A percentile compares a stretch with the other conserved stretches of the same genome.
Evolutionary conservation across 2,797 vertebrate genomes (phyloP).

Genomic region (Neosilurus mollespiculum): DNA sequence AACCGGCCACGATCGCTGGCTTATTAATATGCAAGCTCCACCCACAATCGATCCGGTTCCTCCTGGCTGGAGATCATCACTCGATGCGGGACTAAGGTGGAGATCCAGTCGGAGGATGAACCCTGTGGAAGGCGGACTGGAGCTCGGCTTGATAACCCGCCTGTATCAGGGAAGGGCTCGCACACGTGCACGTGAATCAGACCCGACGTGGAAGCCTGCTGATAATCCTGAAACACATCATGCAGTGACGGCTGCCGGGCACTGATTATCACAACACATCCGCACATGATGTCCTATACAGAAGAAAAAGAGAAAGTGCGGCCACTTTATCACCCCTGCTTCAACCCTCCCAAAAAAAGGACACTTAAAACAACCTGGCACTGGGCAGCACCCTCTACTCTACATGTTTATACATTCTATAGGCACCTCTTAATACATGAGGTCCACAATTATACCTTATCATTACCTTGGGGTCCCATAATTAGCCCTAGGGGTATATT

Average conservation of each 20-base stretch:
- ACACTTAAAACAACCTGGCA: no score
- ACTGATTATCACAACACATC: not conserved
- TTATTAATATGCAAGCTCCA: not conserved
- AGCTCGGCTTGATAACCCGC: no score
- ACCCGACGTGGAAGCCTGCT: not conserved
- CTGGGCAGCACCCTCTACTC: no score
- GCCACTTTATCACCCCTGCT: not conserved
- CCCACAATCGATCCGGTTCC: not conserved
- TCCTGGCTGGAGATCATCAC: not conserved
- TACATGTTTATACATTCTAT: no score
- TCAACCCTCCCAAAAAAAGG: no score
- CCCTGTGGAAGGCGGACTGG: no score
- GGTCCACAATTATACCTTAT: no score
- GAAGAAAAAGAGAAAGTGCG: not conserved
- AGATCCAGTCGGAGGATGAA: no score
- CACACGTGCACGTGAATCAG: not conserved
- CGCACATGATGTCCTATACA: slow-evolving; percentile 12
- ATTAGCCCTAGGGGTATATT: no score
- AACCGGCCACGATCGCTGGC: not conserved
- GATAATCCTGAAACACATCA: not conserved
- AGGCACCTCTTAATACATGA: no score
- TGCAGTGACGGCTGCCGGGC: not conserved
- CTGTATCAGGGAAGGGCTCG: not conserved
- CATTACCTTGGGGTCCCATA: no score
- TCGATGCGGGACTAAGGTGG: no score